Evolutionary conservation across 2,888 invertebrate genomes (phyloP).

Genomic region (Amphipoea oculea): DNA sequence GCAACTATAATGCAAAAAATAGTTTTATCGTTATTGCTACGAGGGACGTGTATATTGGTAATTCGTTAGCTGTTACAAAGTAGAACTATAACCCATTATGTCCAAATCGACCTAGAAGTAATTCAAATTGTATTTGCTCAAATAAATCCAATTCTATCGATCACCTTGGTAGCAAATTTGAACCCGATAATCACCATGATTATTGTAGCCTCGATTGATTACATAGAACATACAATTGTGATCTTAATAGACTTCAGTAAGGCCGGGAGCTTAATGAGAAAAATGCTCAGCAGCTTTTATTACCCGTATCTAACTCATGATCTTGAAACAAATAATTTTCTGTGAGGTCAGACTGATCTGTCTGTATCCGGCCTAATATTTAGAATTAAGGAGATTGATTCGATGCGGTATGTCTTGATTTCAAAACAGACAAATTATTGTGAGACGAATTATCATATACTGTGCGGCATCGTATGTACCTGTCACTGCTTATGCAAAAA

Average conservation of each 20-base stretch:
- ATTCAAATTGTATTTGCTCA: conserved; percentile 52
- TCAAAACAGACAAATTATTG: conserved; percentile 36
- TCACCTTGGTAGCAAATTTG: conserved; percentile 66
- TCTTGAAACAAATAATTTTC: conserved; percentile 71
- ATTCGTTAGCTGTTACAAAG: background rate
- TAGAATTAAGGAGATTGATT: conserved; percentile 66
- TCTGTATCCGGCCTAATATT: conserved; percentile 60
- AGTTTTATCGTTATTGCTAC: background rate
- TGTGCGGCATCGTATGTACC: conserved; percentile 35
- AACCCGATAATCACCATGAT: conserved; percentile 68
- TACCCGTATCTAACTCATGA: conserved; percentile 78
- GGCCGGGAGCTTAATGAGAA: conserved; percentile 74
- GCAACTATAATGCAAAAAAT: background rate
- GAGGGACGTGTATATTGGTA: background rate
- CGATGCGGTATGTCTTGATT: conserved; percentile 58
- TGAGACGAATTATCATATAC: conserved; percentile 54
- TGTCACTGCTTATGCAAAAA: conserved; percentile 42
- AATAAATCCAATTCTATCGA: conserved; percentile 51
- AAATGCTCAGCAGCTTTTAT: conserved; percentile 75
- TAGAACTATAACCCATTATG: conserved; percentile 1
- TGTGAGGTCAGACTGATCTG: conserved; percentile 63
- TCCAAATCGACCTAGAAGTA: conserved; percentile 23
- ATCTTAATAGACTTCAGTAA: conserved; percentile 69
- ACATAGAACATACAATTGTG: conserved; percentile 54
- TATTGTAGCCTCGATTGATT: conserved; percentile 67